Conservation (phyloP, 1,140 invertebrate species). For the Aphaenogaster floridana region DNA sequence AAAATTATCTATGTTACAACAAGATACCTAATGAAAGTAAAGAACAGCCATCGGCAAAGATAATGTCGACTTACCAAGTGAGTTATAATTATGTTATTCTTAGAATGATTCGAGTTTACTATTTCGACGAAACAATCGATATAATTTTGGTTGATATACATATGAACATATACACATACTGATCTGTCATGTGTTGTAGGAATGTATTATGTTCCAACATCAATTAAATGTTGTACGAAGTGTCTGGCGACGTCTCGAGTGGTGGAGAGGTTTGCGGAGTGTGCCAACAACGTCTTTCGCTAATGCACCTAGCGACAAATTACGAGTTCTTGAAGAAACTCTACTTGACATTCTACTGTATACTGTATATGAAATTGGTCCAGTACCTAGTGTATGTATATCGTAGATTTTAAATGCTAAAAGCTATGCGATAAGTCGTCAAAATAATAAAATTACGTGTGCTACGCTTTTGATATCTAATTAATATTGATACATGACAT, state of each 20-base stretch:
- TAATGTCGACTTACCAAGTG: constrained; percentile 93
- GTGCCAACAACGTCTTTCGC: constrained; percentile 86
- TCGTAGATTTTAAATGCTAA: constrained; percentile 61
- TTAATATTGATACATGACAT: background rate
- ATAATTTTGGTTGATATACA: background rate
- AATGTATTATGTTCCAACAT: constrained; percentile 93
- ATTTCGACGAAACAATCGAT: background rate
- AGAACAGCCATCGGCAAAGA: constrained; percentile 90
- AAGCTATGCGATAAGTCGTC: background rate
- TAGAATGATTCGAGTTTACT: background rate
- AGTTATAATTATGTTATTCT: constrained; percentile 29
- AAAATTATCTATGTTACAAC: constrained; percentile 90
- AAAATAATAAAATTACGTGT: background rate
- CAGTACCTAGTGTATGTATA: constrained; percentile 84
- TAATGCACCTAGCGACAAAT: constrained; percentile 91
- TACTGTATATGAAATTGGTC: constrained; percentile 88
- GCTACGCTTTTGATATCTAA: background rate
- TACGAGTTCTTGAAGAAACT: constrained; percentile 92
- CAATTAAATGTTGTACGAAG: constrained; percentile 92
- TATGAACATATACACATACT: constrained; percentile 38
- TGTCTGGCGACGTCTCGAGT: constrained; percentile 91
- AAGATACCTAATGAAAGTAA: constrained; percentile 88
- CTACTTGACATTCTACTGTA: constrained; percentile 93
- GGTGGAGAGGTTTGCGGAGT: constrained; percentile 83
- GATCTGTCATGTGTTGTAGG: constrained; percentile 83